A percentile compares a stretch with the other conserved stretches of the same genome.
Conservation (phyloP, 1,140 invertebrate species). For the Meloidogyne chitwoodi region DNA sequence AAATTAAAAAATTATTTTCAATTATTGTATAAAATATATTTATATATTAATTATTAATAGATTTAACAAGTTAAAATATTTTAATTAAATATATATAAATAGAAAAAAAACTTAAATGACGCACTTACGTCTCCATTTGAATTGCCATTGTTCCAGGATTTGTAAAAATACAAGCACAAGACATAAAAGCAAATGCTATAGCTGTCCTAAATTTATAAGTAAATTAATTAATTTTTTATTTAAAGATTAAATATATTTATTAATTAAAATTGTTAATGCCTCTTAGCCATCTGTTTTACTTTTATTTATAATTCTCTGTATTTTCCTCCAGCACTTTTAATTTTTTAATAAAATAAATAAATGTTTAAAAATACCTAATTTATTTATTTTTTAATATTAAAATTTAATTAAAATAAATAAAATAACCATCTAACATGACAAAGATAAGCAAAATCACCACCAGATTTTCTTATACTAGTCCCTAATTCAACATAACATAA, state of each 20-base stretch:
- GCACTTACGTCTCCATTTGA: slow-evolving; percentile 28
- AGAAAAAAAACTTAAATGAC: slow-evolving; percentile 4
- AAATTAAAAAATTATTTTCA: too few relatives aligned
- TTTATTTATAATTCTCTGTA: too few relatives aligned
- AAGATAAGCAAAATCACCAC: slow-evolving; percentile 48
- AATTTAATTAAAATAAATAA: not conserved
- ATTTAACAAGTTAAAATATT: too few relatives aligned
- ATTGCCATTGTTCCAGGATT: slow-evolving; percentile 42
- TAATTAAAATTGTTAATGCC: too few relatives aligned
- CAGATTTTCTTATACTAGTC: slow-evolving; percentile 40
- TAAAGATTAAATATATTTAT: too few relatives aligned
- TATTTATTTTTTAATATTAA: not conserved
- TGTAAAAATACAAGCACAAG: slow-evolving; percentile 35
- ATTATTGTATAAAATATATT: too few relatives aligned
- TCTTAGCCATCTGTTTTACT: too few relatives aligned
- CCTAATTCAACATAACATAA: slow-evolving; percentile 42
- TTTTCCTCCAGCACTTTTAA: too few relatives aligned
- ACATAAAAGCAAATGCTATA: slow-evolving; percentile 40
- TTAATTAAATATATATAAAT: slow-evolving; percentile 12
- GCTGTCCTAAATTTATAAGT: slow-evolving; percentile 20
- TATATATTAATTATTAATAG: too few relatives aligned
- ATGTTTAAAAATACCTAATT: too few relatives aligned
- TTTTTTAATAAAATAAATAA: too few relatives aligned
- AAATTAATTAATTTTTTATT: too few relatives aligned
- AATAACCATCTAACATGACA: slow-evolving; percentile 44